Evolutionary conservation across 1,140 invertebrate species (phyloP).

Genomic region (Sarcophaga peregrina): DNA sequence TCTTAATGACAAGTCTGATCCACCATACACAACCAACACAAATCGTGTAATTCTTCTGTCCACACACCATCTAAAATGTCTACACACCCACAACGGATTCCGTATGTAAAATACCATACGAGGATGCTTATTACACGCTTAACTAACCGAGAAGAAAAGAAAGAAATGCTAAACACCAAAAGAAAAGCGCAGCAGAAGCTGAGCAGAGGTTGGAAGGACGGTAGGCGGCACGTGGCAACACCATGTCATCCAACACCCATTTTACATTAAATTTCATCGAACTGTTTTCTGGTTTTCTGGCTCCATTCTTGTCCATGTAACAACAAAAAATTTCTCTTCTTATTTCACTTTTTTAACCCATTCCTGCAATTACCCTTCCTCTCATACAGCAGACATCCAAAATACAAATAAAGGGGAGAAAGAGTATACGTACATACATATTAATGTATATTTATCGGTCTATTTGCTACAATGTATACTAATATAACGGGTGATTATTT

Average conservation of each 20-base stretch:
- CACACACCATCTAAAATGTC: background rate
- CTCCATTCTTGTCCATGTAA: background rate
- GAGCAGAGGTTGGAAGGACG: background rate
- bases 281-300: background rate
- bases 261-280: slow-evolving; percentile 40
- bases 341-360: slow-evolving; percentile 32
- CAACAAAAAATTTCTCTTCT: background rate
- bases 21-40: background rate
- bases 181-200: too few relatives aligned
- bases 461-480: too few relatives aligned
- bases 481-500: too few relatives aligned
- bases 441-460: too few relatives aligned
- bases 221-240: slow-evolving; percentile 27
- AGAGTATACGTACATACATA: too few relatives aligned
- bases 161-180: background rate
- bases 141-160: slow-evolving; percentile 10
- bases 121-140: background rate
- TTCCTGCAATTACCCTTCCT: slow-evolving; percentile 48
- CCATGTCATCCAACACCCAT: slow-evolving; percentile 28
- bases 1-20: background rate
- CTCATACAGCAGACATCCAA: background rate
- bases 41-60: background rate
- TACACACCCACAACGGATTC: background rate
- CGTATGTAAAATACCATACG: slow-evolving; percentile 2
- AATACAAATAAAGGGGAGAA: too few relatives aligned